Base-by-base conservation (phyloP, 1,140 invertebrate species). In the Caenorhabditis tropicalis region DNA sequence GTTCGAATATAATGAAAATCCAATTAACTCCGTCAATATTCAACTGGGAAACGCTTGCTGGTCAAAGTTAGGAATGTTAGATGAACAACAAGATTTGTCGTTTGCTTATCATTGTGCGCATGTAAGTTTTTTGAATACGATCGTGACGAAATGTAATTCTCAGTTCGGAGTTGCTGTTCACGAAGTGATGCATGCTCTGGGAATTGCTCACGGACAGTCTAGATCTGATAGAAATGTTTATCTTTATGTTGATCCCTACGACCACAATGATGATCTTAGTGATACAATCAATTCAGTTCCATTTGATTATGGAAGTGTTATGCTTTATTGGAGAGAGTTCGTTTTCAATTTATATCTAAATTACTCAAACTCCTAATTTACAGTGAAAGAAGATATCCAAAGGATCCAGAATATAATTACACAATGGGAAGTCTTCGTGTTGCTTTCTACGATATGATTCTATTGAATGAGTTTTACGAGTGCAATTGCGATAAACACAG, bases 391-490 rank as follows among this genome's bases (percentile, higher is more conserved):
- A 12, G 65, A 12, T 43, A 4, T 33, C 65, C 65, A 10, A 74
- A 43, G 24, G 65, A 74, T 43, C 65, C 65, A 46, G 65, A 74
- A 24, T 74, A 74, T 9, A 74, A 74, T 36, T 74, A 43, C 65
- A 74, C 65, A 46, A 74, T 74, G 65, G 65, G 65, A 27, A 74
- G 36, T 24, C 65, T 74, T 4, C 36, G 65, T 7, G 65, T 74
- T 1, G 65, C 36, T 6, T 74, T 74, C 19, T 74, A 74, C 15
- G 65, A 74, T 74, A 74, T 74, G 65, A 46, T 74, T 24, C 7
- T 74, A 0, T n/a, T 74, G 36, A 74, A 74, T 10, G 7, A 24
- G 9, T 74, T 24, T 29, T 74, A 74, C 19, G 36, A 10, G 16
- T 74, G 65, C 36, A 74, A 74, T 12, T 74, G 65, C 43, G 65